Percentiles rank a stretch among this genome's conserved stretches.
Conservation (phyloP, 2,113 vertebrate genomes). For the Chaetops frenatus region DNA sequence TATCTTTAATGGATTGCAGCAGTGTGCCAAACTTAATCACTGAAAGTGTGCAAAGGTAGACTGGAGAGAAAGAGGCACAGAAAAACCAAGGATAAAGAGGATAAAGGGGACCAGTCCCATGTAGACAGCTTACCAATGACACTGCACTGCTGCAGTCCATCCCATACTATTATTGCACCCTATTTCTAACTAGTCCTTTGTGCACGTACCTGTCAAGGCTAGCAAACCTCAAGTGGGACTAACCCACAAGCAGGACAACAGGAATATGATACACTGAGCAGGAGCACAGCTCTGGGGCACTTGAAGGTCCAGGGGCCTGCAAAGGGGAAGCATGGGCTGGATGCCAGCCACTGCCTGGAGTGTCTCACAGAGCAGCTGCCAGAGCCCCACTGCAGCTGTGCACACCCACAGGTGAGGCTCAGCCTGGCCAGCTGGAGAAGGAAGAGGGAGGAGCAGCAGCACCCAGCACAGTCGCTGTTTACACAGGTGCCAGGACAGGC, state of each 20-base stretch:
- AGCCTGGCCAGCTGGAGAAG: not conserved
- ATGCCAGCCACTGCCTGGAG: not conserved
- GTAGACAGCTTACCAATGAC: not conserved
- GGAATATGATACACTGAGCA: not conserved
- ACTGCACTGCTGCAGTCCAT: not conserved
- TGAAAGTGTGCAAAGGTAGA: not conserved
- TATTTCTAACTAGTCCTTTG: not conserved
- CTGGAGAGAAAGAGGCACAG: not conserved
- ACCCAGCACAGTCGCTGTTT: not conserved
- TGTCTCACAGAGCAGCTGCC: not conserved
- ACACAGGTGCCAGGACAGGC: not conserved
- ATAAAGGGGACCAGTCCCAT: not conserved
- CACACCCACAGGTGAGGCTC: not conserved
- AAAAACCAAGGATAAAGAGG: not conserved
- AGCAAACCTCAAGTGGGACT: not conserved
- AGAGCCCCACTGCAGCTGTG: not conserved
- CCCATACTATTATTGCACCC: not conserved
- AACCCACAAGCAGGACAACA: not conserved
- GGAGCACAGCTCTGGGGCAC: not conserved
- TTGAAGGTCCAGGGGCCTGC: not conserved
- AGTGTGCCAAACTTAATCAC: not conserved
- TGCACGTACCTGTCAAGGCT: rapidly evolving
- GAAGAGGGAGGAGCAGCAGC: not conserved
- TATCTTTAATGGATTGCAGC: not conserved
- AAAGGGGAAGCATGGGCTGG: no score